Evolutionary conservation across 2,888 invertebrate genomes (phyloP).

Genomic region (Monopis laevigella): DNA sequence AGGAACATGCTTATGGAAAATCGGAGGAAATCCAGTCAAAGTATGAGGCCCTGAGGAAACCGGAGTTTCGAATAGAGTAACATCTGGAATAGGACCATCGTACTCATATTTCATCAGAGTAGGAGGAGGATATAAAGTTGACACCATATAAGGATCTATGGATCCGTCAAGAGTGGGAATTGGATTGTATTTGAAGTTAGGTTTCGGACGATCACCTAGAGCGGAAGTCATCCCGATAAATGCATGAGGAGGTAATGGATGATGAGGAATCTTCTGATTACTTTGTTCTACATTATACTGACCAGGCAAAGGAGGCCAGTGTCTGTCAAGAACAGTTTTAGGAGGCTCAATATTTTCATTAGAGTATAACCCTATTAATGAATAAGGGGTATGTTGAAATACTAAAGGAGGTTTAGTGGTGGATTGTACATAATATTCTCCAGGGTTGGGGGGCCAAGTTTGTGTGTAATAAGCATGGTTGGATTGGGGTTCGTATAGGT

Average conservation of each 20-base stretch:
- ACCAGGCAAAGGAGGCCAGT: constrained; percentile 58
- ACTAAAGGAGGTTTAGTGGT: constrained; percentile 35
- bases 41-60: constrained; percentile 48
- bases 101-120: constrained; percentile 53
- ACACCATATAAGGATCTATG: constrained; percentile 46
- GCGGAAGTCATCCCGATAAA: constrained; percentile 56
- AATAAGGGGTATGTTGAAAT: constrained; percentile 41
- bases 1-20: constrained; percentile 56
- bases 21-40: constrained; percentile 53
- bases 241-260: constrained; percentile 49
- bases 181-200: constrained; percentile 51
- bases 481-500: constrained; percentile 43
- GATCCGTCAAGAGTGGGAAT: constrained; percentile 46
- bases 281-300: constrained; percentile 51
- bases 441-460: constrained; percentile 50
- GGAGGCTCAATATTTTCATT: constrained; percentile 39
- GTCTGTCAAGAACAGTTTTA: constrained; percentile 42
- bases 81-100: constrained; percentile 53
- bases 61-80: constrained; percentile 38
- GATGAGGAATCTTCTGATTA: constrained; percentile 35
- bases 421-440: constrained; percentile 53
- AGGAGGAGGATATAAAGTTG: constrained; percentile 41
- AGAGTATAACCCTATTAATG: constrained; percentile 49
- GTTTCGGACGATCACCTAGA: constrained; percentile 45
- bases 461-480: constrained; percentile 48